Percentiles rank a stretch among this genome's conserved stretches.
These are phyloP conservation scores for Trochalopteron elliotii DNA, from an alignment of 2,113 vertebrate species.

Conservation along the genomic window DNA sequence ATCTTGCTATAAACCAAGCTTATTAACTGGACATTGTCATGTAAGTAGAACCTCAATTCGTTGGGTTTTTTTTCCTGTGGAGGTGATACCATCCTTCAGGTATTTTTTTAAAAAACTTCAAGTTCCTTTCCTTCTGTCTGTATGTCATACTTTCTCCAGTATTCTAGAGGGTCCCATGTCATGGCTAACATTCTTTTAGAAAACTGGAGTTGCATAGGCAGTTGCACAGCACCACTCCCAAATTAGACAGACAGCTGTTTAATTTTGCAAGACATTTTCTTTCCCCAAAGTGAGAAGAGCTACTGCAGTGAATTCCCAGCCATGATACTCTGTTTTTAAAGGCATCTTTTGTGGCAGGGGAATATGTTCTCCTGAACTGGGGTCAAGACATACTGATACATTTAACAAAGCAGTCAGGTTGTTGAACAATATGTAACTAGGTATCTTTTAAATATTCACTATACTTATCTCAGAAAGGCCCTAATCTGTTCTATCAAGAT, in stretches of 20 bases:
- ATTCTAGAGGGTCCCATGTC: not conserved
- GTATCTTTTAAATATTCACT: not conserved
- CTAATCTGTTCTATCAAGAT: not conserved
- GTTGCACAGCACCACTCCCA: conserved; percentile 15
- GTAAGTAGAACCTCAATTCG: not conserved
- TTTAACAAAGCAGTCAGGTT: not conserved
- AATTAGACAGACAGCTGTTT: conserved; percentile 25
- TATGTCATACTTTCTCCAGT: not conserved
- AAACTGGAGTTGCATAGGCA: not conserved
- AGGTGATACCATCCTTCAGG: not conserved
- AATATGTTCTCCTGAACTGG: not conserved
- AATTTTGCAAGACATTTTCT: not conserved
- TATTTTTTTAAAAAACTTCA: not conserved
- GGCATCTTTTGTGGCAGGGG: not conserved
- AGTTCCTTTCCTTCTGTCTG: not conserved
- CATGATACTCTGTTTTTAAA: not conserved
- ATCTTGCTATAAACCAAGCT: not conserved
- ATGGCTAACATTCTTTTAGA: conserved; percentile 2
- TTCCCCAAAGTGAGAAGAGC: not conserved
- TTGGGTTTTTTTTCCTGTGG: not conserved
- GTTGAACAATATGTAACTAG: not conserved
- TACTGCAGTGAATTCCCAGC: not conserved
- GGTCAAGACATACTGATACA: not conserved
- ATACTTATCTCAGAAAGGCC: not conserved
- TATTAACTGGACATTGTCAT: not conserved